Percentiles rank a stretch among this genome's conserved stretches.
Conservation (phyloP, 2,888 invertebrate species). For the Trypoxylon attenuatum region DNA sequence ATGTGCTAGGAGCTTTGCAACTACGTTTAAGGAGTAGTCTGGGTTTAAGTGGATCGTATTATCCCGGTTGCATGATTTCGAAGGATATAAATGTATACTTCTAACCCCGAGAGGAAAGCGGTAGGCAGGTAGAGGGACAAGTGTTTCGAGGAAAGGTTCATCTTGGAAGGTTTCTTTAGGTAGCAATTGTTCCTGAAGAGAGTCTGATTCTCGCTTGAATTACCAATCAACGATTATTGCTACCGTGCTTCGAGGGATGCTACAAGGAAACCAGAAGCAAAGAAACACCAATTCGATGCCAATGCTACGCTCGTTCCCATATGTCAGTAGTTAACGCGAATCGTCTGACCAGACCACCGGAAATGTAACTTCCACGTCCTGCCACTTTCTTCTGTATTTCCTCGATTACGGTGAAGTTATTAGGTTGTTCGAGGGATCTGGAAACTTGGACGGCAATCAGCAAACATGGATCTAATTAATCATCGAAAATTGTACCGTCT, state of each 20-base stretch:
- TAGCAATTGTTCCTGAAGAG: slow-evolving; percentile 57
- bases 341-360: neutral
- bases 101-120: slow-evolving; percentile 29
- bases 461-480: too few species aligned
- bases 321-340: slow-evolving; percentile 41
- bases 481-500: too few species aligned
- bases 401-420: too few species aligned
- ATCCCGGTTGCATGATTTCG: slow-evolving; percentile 13
- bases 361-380: neutral
- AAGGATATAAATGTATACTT: slow-evolving; percentile 52
- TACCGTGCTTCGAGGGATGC: slow-evolving; percentile 10
- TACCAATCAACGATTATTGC: slow-evolving; percentile 31
- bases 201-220: slow-evolving; percentile 39
- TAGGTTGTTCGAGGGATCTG: too few species aligned
- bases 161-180: slow-evolving; percentile 23
- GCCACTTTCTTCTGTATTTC: neutral
- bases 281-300: slow-evolving; percentile 13
- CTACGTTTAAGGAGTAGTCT: neutral
- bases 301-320: slow-evolving; percentile 25
- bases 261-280: neutral
- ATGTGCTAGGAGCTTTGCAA: neutral
- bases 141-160: slow-evolving; percentile 37
- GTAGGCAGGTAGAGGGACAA: slow-evolving; percentile 9
- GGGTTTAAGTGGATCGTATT: slow-evolving; percentile 4
- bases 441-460: too few species aligned